These are phyloP conservation scores for Erynnis tages DNA, from an alignment of 2,888 invertebrate genomes.

Conservation along the genomic window DNA sequence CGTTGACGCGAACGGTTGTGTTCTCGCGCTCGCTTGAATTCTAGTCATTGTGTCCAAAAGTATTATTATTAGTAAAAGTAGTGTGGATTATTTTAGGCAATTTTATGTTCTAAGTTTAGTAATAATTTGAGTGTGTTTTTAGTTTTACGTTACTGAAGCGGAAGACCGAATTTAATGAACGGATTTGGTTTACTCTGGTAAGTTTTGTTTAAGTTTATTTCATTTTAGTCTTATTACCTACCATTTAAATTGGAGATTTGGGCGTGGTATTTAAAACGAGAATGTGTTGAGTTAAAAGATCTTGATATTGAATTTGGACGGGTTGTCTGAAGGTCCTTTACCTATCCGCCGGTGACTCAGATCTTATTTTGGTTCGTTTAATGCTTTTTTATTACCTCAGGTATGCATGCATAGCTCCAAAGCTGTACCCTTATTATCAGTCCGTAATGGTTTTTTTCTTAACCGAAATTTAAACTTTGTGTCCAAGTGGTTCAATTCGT, in stretches of 20 bases:
- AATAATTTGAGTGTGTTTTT: conserved; percentile 50
- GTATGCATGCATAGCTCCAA: not conserved
- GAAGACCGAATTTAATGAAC: conserved; percentile 66
- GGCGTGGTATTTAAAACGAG: not conserved
- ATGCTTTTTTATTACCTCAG: not conserved
- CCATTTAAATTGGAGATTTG: not conserved
- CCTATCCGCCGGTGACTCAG: conserved; percentile 9
- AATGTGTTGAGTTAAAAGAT: conserved; percentile 6
- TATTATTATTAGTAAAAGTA: conserved; percentile 36
- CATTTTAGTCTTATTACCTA: not conserved
- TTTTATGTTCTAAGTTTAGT: conserved; percentile 39
- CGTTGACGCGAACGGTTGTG: conserved; percentile 72
- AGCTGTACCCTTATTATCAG: not conserved
- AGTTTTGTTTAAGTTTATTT: conserved; percentile 43
- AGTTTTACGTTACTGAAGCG: conserved; percentile 24
- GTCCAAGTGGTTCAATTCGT: no score
- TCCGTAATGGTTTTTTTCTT: no score
- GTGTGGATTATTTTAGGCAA: conserved; percentile 32
- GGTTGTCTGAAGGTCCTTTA: conserved; percentile 19
- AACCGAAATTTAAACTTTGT: no score
- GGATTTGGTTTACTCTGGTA: conserved; percentile 78
- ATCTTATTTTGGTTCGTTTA: conserved; percentile 7
- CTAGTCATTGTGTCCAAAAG: conserved; percentile 79
- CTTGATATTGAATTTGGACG: conserved; percentile 3
- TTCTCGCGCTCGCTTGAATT: conserved; percentile 60